These are phyloP conservation scores for Taenaris catops DNA, from an alignment of 2,888 invertebrate species.

Conservation along the genomic window DNA sequence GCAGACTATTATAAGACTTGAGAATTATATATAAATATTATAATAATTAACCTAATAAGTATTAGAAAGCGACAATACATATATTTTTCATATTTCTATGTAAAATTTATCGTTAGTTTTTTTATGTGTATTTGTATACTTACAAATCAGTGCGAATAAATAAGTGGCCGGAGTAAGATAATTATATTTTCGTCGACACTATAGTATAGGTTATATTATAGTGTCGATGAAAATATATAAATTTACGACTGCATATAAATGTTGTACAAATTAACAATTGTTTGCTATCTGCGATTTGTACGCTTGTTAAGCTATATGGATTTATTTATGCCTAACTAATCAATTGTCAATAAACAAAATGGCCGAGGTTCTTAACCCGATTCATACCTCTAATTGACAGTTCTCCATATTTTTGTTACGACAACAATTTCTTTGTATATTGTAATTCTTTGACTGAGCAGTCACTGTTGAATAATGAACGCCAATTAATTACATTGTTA, in stretches of 20 bases:
- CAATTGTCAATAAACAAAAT: conserved; percentile 15
- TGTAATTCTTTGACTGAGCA: conserved; percentile 15
- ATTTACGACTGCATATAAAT: background rate
- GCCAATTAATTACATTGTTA: conserved; percentile 25
- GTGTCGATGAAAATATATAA: conserved; percentile 2
- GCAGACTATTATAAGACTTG: too few relatives aligned
- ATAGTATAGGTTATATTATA: too few relatives aligned
- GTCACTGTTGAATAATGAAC: conserved; percentile 18
- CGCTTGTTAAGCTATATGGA: conserved; percentile 12
- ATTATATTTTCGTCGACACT: too few relatives aligned
- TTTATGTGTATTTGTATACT: too few relatives aligned
- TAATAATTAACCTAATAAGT: too few relatives aligned
- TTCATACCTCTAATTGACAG: conserved; percentile 24
- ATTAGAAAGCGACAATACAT: too few relatives aligned
- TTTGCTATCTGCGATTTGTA: conserved; percentile 1
- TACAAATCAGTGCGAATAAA: too few relatives aligned
- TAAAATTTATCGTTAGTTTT: too few relatives aligned
- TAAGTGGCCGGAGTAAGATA: too few relatives aligned
- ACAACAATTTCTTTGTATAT: conserved; percentile 20
- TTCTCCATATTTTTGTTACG: conserved; percentile 18
- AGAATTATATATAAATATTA: too few relatives aligned
- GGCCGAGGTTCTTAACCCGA: conserved; percentile 15
- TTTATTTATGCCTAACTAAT: conserved; percentile 10
- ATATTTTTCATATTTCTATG: too few relatives aligned
- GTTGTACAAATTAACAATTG: conserved; percentile 1